Percentiles rank a stretch among this genome's conserved stretches.
phyloP scores from a whole-genome alignment of 2,797 vertebrate genomes.

The Macrochelys suwanniensis region DNA sequence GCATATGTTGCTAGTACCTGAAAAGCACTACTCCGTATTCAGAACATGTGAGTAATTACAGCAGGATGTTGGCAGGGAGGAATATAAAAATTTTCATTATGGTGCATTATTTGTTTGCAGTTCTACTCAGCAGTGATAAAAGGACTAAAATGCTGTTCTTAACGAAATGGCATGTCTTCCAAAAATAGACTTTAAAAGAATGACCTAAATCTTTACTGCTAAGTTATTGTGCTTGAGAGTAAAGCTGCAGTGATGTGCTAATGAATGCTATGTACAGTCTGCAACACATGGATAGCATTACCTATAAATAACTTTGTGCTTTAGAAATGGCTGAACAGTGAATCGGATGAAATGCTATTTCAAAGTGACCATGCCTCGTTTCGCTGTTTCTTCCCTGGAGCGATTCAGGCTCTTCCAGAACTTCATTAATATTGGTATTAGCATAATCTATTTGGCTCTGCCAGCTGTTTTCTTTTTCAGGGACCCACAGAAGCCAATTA shows the following conservation, averaged over 20 bases:
- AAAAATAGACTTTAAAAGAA: slow-evolving; percentile 19
- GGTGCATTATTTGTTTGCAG: slow-evolving; percentile 6
- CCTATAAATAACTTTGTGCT: background rate
- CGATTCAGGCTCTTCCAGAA: slow-evolving; percentile 28
- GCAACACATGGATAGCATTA: background rate
- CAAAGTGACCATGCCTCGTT: slow-evolving; percentile 5
- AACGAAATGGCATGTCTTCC: slow-evolving; percentile 11
- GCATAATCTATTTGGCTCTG: slow-evolving; percentile 57
- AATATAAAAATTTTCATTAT: background rate
- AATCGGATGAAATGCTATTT: slow-evolving; percentile 35
- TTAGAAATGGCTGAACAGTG: background rate
- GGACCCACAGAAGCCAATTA: slow-evolving; percentile 48
- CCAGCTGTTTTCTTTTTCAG: slow-evolving; percentile 63
- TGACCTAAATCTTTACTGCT: background rate
- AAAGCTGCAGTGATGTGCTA: background rate
- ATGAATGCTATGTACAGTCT: background rate
- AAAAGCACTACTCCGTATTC: background rate
- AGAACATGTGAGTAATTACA: background rate
- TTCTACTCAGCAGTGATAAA: background rate
- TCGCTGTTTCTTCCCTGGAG: slow-evolving; percentile 33
- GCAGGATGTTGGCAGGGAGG: background rate
- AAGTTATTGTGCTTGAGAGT: slow-evolving; percentile 1
- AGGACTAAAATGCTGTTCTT: background rate
- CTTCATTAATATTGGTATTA: slow-evolving; percentile 68
- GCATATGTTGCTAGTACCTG: background rate